Conservation (phyloP, 1,140 invertebrate genomes). For the Sesamia nonagrioides region DNA sequence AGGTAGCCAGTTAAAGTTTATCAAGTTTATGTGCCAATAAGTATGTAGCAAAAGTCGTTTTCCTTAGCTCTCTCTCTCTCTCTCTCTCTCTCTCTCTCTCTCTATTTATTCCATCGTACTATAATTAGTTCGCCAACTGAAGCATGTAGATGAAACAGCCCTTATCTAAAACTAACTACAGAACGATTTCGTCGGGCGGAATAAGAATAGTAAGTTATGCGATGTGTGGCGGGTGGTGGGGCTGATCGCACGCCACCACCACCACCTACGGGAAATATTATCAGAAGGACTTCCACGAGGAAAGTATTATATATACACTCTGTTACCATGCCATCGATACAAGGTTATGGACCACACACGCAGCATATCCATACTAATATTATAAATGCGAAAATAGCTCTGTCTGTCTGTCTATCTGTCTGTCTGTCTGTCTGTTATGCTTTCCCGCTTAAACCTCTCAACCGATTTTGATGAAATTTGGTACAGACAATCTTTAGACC, state of each 20-base stretch:
- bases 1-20: too few species aligned
- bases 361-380: too few species aligned
- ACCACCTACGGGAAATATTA: neutral
- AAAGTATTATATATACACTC: too few species aligned
- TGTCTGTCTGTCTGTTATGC: too few species aligned
- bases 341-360: too few species aligned
- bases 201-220: slow-evolving; percentile 2
- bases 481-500: too few species aligned
- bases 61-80: neutral
- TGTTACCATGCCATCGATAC: too few species aligned
- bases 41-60: neutral
- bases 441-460: too few species aligned
- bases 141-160: neutral
- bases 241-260: neutral
- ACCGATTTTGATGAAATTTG: too few species aligned
- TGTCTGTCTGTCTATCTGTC: too few species aligned
- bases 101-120: neutral
- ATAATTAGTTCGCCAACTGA: neutral
- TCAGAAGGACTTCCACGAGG: neutral
- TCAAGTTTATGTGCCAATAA: neutral
- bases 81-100: neutral
- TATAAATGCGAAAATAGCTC: too few species aligned
- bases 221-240: neutral
- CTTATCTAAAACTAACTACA: neutral
- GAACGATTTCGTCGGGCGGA: neutral